Conservation (phyloP, 2,888 invertebrate species). For the Bursaphelenchus okinawaensis region DNA sequence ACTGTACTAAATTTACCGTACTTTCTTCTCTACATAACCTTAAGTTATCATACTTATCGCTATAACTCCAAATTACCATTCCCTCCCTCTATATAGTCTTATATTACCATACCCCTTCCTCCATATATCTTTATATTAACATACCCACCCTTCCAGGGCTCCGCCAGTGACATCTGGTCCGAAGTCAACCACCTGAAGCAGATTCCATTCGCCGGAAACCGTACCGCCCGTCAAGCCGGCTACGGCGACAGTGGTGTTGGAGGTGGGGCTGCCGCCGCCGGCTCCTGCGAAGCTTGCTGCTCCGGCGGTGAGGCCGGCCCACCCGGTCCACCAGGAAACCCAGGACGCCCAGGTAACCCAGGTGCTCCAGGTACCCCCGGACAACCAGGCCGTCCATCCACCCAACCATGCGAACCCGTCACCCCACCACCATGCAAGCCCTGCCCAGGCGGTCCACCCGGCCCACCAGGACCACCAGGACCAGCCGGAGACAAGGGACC, state of each 20-base stretch:
- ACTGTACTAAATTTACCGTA: not conserved
- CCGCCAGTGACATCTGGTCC: constrained; percentile 35
- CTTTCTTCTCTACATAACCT: too few species aligned
- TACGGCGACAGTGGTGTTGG: constrained; percentile 21
- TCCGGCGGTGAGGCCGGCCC: constrained; percentile 27
- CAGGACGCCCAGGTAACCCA: constrained; percentile 22
- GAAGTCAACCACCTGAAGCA: constrained; percentile 29
- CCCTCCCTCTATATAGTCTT: too few species aligned
- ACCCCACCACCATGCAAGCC: constrained; percentile 57
- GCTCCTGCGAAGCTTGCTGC: constrained; percentile 22
- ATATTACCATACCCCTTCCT: too few species aligned
- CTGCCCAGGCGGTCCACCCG: constrained; percentile 48
- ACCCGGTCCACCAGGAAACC: constrained; percentile 26
- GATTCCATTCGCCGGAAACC: constrained; percentile 27
- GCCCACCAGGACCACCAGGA: constrained; percentile 6
- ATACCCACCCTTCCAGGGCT: constrained; percentile 24
- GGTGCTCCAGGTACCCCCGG: constrained; percentile 25
- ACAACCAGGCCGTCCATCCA: constrained; percentile 15
- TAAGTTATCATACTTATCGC: too few species aligned
- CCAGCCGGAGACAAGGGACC: constrained; percentile 41
- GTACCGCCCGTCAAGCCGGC: constrained; percentile 27
- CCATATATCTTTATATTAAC: too few species aligned
- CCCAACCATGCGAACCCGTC: constrained; percentile 24
- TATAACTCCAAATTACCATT: too few species aligned
- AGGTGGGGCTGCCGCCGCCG: constrained; percentile 24